These are phyloP conservation scores for Brenthis ino DNA, from an alignment of 2,888 invertebrate species.

Conservation along the genomic window DNA sequence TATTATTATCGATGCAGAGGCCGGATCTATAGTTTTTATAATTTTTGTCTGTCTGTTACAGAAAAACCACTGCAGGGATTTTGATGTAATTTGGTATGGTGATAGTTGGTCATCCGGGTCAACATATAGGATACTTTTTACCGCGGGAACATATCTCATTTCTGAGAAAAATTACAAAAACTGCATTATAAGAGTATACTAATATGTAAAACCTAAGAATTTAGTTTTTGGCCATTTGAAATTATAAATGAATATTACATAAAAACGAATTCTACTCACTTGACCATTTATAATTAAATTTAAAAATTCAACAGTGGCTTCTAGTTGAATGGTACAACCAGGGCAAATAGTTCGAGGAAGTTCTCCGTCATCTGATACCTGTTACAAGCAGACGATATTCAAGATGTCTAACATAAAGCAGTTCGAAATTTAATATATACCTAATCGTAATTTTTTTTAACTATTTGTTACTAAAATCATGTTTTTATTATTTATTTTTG, in stretches of 20 bases:
- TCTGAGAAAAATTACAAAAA: too few relatives aligned
- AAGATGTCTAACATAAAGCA: neutral
- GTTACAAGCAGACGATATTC: neutral
- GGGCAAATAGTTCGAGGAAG: slow-evolving; percentile 88
- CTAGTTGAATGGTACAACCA: slow-evolving; percentile 88
- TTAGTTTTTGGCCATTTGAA: too few relatives aligned
- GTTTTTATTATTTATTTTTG: neutral
- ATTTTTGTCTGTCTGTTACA: too few relatives aligned
- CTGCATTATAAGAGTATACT: too few relatives aligned
- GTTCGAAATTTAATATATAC: neutral
- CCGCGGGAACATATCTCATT: neutral
- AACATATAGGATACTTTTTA: too few relatives aligned
- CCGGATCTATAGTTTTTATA: too few relatives aligned
- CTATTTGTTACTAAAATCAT: neutral
- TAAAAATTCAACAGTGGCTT: slow-evolving; percentile 88
- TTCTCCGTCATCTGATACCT: slow-evolving; percentile 86
- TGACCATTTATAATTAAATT: slow-evolving; percentile 88
- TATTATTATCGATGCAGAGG: too few relatives aligned
- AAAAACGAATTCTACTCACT: slow-evolving; percentile 48
- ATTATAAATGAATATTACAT: neutral
- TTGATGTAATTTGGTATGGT: too few relatives aligned
- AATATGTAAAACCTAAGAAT: too few relatives aligned
- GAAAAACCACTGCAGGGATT: too few relatives aligned
- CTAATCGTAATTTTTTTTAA: neutral
- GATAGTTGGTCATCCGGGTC: too few relatives aligned